Conservation (phyloP, 2,888 invertebrate species). For the Drosophila atripex region DNA sequence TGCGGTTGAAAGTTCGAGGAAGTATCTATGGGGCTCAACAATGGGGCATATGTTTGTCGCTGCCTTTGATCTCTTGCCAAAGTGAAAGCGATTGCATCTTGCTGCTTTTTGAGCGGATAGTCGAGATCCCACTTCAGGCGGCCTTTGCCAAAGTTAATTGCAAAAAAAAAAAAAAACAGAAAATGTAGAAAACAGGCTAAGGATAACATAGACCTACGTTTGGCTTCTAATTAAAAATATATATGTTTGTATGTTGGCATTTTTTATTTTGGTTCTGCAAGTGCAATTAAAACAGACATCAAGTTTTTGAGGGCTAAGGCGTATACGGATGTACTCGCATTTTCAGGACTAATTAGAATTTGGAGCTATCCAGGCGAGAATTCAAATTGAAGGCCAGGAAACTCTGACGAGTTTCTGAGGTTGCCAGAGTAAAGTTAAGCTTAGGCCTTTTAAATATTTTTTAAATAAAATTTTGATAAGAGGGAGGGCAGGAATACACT, state of each 20-base stretch:
- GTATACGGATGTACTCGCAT: slow-evolving; percentile 8
- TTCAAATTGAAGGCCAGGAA: slow-evolving; percentile 34
- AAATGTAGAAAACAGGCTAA: not conserved
- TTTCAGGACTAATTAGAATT: slow-evolving; percentile 44
- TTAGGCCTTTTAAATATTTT: too few relatives aligned
- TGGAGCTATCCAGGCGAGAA: slow-evolving; percentile 9
- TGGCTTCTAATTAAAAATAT: slow-evolving; percentile 68
- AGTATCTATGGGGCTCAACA: slow-evolving; percentile 58
- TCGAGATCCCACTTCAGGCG: slow-evolving; percentile 42
- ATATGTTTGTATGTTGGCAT: slow-evolving; percentile 26
- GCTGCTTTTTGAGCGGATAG: slow-evolving; percentile 28
- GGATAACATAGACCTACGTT: slow-evolving; percentile 43
- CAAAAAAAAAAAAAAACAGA: slow-evolving; percentile 52
- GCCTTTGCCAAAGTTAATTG: slow-evolving; percentile 71
- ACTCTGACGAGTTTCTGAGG: not conserved
- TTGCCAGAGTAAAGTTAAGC: too few relatives aligned
- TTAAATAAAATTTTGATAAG: too few relatives aligned
- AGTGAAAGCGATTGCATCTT: slow-evolving; percentile 74
- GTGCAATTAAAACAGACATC: slow-evolving; percentile 61
- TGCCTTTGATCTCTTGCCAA: slow-evolving; percentile 71
- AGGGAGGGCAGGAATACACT: not conserved
- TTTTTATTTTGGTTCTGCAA: slow-evolving; percentile 24
- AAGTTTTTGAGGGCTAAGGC: slow-evolving; percentile 12
- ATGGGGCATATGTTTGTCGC: slow-evolving; percentile 72
- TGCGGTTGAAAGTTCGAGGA: slow-evolving; percentile 41